These are phyloP conservation scores for Acinonyx jubatus DNA, from an alignment of 2,113 vertebrate species.

Conservation along the genomic window DNA sequence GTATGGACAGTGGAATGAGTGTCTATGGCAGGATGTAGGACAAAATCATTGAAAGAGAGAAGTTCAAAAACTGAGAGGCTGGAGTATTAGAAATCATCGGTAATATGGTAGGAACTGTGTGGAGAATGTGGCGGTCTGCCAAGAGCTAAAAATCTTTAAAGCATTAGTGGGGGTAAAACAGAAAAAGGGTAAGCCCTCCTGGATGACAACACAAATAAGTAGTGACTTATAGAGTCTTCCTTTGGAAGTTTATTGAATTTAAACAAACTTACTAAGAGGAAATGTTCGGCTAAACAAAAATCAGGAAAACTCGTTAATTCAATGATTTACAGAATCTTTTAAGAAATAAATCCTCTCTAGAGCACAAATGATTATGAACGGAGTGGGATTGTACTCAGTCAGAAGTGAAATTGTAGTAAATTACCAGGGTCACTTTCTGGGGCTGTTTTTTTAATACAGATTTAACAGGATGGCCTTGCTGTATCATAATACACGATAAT, in stretches of 20 bases:
- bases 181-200: not conserved
- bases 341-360: not conserved
- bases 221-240: not conserved
- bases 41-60: not conserved
- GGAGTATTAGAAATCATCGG: not conserved
- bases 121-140: not conserved
- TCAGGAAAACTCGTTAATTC: conserved; percentile 6
- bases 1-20: not conserved
- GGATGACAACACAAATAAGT: not conserved
- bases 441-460: not conserved
- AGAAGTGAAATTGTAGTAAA: not conserved
- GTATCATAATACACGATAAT: accelerated
- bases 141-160: not conserved
- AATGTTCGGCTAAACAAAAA: conserved; percentile 17
- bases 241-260: not conserved
- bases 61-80: not conserved
- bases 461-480: not conserved
- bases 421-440: not conserved
- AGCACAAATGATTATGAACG: not conserved
- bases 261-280: not conserved
- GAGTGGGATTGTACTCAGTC: not conserved
- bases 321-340: not conserved
- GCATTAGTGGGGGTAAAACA: accelerated
- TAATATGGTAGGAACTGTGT: not conserved
- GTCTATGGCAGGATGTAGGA: not conserved